These are phyloP conservation scores for Sinocyclocheilus anophthalmus DNA, from an alignment of 2,113 vertebrate species.

Conservation along the genomic window DNA sequence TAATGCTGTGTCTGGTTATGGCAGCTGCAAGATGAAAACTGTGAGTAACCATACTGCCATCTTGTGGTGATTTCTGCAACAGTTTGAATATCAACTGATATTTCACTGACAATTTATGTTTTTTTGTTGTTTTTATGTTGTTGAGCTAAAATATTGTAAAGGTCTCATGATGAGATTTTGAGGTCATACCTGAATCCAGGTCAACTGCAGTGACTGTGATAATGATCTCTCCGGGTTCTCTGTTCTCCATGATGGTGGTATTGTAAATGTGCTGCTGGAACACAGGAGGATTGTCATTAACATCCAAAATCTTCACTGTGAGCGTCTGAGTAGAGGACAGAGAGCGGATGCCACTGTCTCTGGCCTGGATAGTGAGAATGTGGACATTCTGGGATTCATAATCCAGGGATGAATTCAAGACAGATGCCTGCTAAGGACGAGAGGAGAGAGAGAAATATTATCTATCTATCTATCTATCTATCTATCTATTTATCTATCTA, in stretches of 20 bases:
- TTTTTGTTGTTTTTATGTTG: no score
- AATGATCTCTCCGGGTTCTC: slow-evolving; percentile 76
- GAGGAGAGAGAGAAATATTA: slow-evolving; percentile 14
- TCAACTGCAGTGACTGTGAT: slow-evolving; percentile 81
- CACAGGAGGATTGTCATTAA: slow-evolving; percentile 82
- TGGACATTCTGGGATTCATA: slow-evolving; percentile 77
- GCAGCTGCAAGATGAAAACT: no score
- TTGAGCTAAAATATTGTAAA: no score
- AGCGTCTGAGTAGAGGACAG: slow-evolving; percentile 85
- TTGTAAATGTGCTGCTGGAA: slow-evolving; percentile 80
- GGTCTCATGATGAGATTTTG: neutral
- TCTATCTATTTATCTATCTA: neutral
- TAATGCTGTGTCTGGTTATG: neutral
- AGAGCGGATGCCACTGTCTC: slow-evolving; percentile 78
- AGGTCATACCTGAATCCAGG: slow-evolving; percentile 81
- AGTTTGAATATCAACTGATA: neutral
- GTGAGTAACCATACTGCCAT: slow-evolving; percentile 65
- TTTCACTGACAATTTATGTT: neutral
- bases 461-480: neutral
- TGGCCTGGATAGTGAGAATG: slow-evolving; percentile 76
- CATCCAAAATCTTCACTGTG: slow-evolving; percentile 81
- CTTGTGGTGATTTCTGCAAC: slow-evolving; percentile 51
- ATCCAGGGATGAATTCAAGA: slow-evolving; percentile 79
- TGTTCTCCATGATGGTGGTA: slow-evolving; percentile 82
- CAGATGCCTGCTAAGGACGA: slow-evolving; percentile 78